These are phyloP conservation scores for Lepidiolamprologus cunningtoni DNA, from an alignment of 2,113 vertebrate genomes.

Conservation along the genomic window DNA sequence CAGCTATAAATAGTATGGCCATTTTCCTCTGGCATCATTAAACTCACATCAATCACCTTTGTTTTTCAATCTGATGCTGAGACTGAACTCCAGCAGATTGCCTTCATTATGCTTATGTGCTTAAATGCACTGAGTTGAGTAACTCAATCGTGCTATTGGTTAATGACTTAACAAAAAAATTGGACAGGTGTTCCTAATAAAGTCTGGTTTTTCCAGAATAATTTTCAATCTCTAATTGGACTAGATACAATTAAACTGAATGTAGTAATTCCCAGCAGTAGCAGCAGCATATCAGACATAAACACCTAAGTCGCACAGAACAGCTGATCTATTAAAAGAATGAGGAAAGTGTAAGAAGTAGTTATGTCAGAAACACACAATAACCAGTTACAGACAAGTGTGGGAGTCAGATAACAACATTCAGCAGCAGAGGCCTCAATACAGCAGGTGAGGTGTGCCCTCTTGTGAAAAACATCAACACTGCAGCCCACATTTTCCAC, in stretches of 20 bases:
- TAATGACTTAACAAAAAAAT: not conserved
- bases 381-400: not conserved
- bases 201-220: not conserved
- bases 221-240: not conserved
- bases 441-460: not conserved
- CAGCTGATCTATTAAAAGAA: not conserved
- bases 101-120: not conserved
- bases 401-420: not conserved
- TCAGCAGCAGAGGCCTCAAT: not conserved
- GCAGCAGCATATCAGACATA: not conserved
- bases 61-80: not conserved
- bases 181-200: not conserved
- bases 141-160: not conserved
- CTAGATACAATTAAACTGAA: not conserved
- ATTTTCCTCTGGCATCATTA: not conserved
- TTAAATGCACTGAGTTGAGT: not conserved
- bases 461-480: conserved; percentile 34
- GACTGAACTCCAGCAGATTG: not conserved
- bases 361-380: not conserved
- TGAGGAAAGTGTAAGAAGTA: not conserved
- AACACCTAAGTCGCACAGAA: not conserved
- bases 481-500: not conserved
- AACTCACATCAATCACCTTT: not conserved
- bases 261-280: not conserved
- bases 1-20: not conserved